Base-by-base conservation (phyloP, 2,797 vertebrate species). In the Neomorphus geoffroyi region DNA sequence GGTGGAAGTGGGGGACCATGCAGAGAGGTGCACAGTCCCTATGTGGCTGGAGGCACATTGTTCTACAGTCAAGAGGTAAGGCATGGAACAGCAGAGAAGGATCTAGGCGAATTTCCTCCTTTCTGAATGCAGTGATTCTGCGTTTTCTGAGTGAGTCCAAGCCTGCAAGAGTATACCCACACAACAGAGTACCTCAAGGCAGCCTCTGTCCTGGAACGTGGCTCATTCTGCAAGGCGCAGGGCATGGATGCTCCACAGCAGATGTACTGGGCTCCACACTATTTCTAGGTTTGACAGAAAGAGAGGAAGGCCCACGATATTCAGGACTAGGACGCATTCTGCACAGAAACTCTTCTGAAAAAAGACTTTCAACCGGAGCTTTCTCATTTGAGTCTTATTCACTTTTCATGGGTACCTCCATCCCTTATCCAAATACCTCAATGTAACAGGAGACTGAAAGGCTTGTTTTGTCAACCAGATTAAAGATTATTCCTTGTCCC, bases 401-500 rank as follows among this genome's bases (percentile, higher is more conserved):
- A 11, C 7, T 56, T 64, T 78, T 35, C 9, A 7, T 6, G 27
- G 33, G 27, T 86, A 93, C 91, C 80, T 95, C 74, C 83, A 96
- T 91, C 56, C 74, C 2, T 61, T 95, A 69, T 89, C 78, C 74
- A 92, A n/a, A 56, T 61, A 94, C 45, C 30, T 92, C 35, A 14
- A 39, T 7, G 32, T 72, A 88, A 86, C 57, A 65, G 9, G 15
- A 90, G 50, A 60, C 17, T 53, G 30, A 65, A 74, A 66, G 32
- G 13, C 62, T 80, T 88, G 74, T 72, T 85, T 75, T 62, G 18
- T 26, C 8, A 26, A 33, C 41, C 72, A 35, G 43, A 73, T 62
- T 81, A 65, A 91, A 95, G 69, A 39, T 60, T 74, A 45, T 65
- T 86, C n/a, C 90, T 93, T 82, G 22, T 86, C 54, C 33, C 32